Evolutionary conservation across 2,113 vertebrate genomes (phyloP).

Genomic region (Psettodes erumei): DNA sequence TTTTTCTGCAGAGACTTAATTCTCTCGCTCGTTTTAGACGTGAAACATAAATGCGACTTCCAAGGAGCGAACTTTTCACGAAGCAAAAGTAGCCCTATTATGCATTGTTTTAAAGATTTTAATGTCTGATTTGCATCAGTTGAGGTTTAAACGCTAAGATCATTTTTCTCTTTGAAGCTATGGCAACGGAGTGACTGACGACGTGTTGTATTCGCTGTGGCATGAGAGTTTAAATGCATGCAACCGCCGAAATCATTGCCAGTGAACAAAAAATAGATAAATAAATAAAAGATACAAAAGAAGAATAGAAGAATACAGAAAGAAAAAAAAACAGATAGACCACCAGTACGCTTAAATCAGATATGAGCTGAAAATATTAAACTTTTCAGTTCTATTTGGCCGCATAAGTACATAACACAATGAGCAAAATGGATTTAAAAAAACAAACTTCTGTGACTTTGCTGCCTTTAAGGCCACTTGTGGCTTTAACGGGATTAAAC

Average conservation of each 20-base stretch:
- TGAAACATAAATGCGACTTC: slow-evolving; percentile 26
- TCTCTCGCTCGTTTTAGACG: slow-evolving; percentile 1
- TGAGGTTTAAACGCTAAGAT: slow-evolving; percentile 52
- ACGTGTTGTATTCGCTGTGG: slow-evolving; percentile 37
- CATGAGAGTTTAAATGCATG: slow-evolving; percentile 23
- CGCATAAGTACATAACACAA: not conserved
- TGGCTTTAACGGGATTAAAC: slow-evolving; percentile 25
- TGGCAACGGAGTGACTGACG: slow-evolving; percentile 35
- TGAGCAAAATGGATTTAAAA: not conserved
- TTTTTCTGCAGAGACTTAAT: slow-evolving; percentile 3
- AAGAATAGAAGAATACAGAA: slow-evolving; percentile 25
- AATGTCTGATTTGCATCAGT: slow-evolving; percentile 35
- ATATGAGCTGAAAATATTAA: slow-evolving; percentile 5
- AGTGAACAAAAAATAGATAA: not conserved
- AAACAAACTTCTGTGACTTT: slow-evolving; percentile 6
- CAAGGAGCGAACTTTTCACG: slow-evolving; percentile 6
- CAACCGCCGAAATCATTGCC: slow-evolving; percentile 8
- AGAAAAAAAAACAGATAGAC: not conserved
- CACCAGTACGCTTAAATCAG: slow-evolving; percentile 21
- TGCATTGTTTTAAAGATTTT: slow-evolving; percentile 5
- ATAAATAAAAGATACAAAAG: slow-evolving; percentile 17
- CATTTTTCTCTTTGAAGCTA: slow-evolving; percentile 40
- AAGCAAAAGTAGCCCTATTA: slow-evolving; percentile 10
- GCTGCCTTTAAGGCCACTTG: not conserved
- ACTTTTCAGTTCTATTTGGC: not conserved